Evolutionary conservation across 2,797 vertebrate species (phyloP).

Genomic region (Brachyalestes nurse): DNA sequence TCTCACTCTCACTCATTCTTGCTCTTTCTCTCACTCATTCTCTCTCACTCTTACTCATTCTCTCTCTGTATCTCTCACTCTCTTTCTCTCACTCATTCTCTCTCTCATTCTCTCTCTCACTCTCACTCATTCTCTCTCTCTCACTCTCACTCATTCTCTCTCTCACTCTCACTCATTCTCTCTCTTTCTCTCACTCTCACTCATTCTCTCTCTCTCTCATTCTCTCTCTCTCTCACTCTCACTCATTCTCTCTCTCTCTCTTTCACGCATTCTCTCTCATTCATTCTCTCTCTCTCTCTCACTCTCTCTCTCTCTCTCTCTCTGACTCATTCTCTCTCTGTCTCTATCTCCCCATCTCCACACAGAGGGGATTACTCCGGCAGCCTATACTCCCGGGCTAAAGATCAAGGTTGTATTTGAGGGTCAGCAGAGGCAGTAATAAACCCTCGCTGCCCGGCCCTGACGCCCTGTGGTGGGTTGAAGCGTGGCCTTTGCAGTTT

Average conservation of each 20-base stretch:
- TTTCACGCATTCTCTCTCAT: slow-evolving; percentile 60
- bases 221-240: no score
- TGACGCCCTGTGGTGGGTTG: slow-evolving; percentile 71
- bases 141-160: no score
- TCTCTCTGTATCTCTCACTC: no score
- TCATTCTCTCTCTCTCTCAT: no score
- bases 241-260: fast-evolving
- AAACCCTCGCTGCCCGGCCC: slow-evolving; percentile 71
- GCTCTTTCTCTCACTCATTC: no score
- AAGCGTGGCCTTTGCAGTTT: slow-evolving; percentile 63
- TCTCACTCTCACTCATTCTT: no score
- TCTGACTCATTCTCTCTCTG: slow-evolving; percentile 4
- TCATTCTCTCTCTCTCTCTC: slow-evolving; percentile 62
- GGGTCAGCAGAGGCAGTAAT: slow-evolving; percentile 74
- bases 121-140: no score
- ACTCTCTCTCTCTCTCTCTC: slow-evolving; percentile 22
- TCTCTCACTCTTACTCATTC: no score
- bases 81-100: no score
- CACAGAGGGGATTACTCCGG: slow-evolving; percentile 63
- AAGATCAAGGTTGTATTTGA: slow-evolving; percentile 74
- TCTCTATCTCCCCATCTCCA: slow-evolving; percentile 12
- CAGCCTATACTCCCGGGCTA: slow-evolving; percentile 60
- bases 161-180: no score
- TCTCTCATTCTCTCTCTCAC: no score
- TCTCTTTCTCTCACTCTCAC: no score